phyloP scores from a whole-genome alignment of 2,113 vertebrate species.

The Myrmophylax atrothorax region DNA sequence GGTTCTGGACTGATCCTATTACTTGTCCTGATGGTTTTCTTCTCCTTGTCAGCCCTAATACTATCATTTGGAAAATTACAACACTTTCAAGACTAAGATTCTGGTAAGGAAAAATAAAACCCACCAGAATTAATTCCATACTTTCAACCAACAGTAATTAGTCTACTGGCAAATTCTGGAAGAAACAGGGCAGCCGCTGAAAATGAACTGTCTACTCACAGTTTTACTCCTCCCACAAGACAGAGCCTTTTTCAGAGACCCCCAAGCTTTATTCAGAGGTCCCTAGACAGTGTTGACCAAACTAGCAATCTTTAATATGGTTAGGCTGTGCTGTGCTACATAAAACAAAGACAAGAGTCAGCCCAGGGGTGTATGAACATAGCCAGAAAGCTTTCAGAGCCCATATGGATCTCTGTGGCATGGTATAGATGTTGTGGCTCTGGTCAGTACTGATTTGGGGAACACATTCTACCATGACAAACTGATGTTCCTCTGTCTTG shows the following conservation, averaged over 20 bases:
- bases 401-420: background rate
- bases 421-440: background rate
- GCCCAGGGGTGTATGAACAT: background rate
- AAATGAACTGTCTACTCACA: background rate
- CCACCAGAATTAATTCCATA: background rate
- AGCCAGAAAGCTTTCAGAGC: background rate
- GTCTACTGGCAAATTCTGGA: background rate
- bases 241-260: background rate
- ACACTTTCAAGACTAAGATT: background rate
- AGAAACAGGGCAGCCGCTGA: background rate
- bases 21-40: background rate
- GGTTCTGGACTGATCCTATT: background rate
- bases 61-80: background rate
- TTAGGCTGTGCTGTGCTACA: background rate
- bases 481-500: background rate
- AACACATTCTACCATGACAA: background rate
- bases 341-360: background rate
- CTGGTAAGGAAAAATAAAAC: background rate
- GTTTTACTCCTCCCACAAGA: background rate
- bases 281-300: background rate
- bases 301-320: background rate
- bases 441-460: background rate
- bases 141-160: background rate
- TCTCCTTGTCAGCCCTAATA: background rate
- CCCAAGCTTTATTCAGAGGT: background rate